Conservation (phyloP, 2,888 invertebrate genomes). For the Patella pellucida region DNA sequence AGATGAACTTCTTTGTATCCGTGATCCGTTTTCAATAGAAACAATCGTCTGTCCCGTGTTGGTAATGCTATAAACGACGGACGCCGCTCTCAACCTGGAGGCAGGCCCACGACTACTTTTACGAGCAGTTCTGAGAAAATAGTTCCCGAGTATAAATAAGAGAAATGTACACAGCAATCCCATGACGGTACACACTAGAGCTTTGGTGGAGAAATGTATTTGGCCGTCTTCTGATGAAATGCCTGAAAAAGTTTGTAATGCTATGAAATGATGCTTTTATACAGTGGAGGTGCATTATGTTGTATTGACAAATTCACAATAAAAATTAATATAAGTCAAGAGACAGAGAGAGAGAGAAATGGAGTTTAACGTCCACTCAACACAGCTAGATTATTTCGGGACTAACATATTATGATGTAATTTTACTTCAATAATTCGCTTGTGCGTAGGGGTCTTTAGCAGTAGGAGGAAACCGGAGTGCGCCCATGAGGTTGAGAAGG, state of each 20-base stretch:
- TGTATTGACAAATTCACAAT: too few relatives aligned
- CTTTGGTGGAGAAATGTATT: neutral
- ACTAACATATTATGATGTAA: too few relatives aligned
- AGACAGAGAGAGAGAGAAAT: too few relatives aligned
- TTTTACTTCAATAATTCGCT: too few relatives aligned
- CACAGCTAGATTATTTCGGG: too few relatives aligned
- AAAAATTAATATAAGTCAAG: too few relatives aligned
- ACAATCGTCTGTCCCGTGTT: neutral
- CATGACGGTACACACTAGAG: neutral
- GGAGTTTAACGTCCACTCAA: too few relatives aligned
- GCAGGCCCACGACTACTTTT: neutral
- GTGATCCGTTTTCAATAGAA: neutral
- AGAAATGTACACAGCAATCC: neutral
- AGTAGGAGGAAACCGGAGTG: too few relatives aligned
- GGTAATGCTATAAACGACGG: neutral
- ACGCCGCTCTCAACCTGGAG: neutral
- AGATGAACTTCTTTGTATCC: neutral
- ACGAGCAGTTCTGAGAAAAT: neutral
- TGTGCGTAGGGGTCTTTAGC: too few relatives aligned
- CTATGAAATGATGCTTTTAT: too few relatives aligned
- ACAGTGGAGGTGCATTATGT: too few relatives aligned
- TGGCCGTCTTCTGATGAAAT: neutral
- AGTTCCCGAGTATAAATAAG: neutral
- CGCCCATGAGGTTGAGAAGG: too few relatives aligned
- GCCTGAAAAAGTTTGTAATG: neutral